Conservation (phyloP, 2,888 invertebrate species). For the Notodonta ziczac region DNA sequence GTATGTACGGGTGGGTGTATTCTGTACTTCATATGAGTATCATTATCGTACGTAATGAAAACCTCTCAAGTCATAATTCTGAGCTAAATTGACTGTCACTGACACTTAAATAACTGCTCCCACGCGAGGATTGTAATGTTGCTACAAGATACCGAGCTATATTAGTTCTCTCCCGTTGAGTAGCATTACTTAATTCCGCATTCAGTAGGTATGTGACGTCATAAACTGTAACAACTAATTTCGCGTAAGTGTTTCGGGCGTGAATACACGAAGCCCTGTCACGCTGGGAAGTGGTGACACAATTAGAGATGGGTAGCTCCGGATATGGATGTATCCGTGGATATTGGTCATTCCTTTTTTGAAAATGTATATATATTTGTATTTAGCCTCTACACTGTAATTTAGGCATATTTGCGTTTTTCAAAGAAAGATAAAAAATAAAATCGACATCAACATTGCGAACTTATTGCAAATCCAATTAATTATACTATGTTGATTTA, state of each 20-base stretch:
- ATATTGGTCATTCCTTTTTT: neutral
- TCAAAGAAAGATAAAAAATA: too few species aligned
- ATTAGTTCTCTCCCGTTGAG: constrained; percentile 3
- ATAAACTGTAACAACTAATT: constrained; percentile 31
- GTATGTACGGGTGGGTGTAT: too few species aligned
- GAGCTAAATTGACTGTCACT: neutral
- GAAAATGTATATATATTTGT: too few species aligned
- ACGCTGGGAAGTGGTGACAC: constrained; percentile 19
- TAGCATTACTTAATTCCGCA: constrained; percentile 18
- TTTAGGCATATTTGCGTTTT: too few species aligned
- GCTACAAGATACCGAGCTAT: neutral
- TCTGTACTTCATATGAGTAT: too few species aligned
- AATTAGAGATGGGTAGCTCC: constrained; percentile 14
- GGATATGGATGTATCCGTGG: neutral
- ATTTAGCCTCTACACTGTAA: too few species aligned
- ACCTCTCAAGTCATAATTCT: neutral
- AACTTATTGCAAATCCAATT: too few species aligned
- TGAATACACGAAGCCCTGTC: constrained; percentile 22
- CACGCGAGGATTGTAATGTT: neutral
- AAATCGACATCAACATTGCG: too few species aligned
- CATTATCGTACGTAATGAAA: neutral
- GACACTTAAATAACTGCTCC: neutral
- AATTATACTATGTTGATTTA: too few species aligned
- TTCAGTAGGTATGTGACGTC: constrained; percentile 19
- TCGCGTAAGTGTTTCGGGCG: constrained; percentile 24